These are phyloP conservation scores for Alloscopus bannaensis DNA, from an alignment of 2,888 invertebrate genomes.

Conservation along the genomic window DNA sequence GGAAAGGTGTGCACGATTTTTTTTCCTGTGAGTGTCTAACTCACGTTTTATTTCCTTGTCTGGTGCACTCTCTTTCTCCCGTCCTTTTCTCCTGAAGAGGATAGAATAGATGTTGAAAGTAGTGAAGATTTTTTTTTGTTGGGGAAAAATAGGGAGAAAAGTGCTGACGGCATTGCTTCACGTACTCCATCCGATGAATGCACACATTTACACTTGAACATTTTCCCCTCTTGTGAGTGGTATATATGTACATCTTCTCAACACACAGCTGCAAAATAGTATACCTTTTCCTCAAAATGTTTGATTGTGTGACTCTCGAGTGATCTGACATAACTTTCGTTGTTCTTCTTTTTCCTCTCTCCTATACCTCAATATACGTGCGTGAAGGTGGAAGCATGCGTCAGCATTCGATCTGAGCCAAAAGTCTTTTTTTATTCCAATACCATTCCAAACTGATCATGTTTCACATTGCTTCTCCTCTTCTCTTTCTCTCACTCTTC, in stretches of 20 bases:
- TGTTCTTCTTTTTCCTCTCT: slow-evolving; percentile 36
- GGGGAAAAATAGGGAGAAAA: slow-evolving; percentile 41
- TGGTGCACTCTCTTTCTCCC: slow-evolving; percentile 14
- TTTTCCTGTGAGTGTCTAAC: slow-evolving; percentile 27
- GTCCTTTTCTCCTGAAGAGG: slow-evolving; percentile 3
- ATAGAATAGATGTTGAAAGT: background rate
- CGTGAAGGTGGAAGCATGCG: slow-evolving; percentile 34
- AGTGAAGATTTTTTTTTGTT: slow-evolving; percentile 23
- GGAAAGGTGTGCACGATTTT: slow-evolving; percentile 45
- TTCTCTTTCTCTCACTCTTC: slow-evolving; percentile 26
- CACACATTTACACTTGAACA: background rate
- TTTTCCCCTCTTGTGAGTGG: background rate
- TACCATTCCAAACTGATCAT: slow-evolving; percentile 17
- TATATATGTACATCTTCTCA: background rate
- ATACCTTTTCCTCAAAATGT: slow-evolving; percentile 29
- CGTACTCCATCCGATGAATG: slow-evolving; percentile 11
- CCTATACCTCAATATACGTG: slow-evolving; percentile 2
- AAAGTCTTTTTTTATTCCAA: background rate
- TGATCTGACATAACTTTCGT: slow-evolving; percentile 54
- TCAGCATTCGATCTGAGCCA: slow-evolving; percentile 38
- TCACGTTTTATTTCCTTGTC: background rate
- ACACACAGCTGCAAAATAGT: background rate
- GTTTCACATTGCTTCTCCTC: too few relatives aligned
- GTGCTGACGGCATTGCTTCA: slow-evolving; percentile 67
- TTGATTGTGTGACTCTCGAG: slow-evolving; percentile 40